Conservation (phyloP, 1,140 invertebrate species). For the Eriocheir sinensis region DNA sequence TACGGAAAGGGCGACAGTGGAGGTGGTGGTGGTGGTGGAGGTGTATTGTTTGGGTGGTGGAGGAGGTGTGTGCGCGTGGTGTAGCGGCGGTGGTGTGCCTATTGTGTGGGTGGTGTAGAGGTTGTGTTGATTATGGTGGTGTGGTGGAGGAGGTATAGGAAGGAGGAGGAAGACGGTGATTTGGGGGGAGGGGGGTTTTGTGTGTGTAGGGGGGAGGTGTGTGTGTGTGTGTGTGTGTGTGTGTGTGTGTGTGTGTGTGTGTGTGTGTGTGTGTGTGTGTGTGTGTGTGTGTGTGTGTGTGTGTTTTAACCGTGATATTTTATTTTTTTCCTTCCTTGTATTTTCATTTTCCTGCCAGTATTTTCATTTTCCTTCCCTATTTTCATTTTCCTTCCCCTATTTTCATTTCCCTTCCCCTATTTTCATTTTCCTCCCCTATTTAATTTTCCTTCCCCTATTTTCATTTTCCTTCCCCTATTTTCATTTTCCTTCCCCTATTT, state of each 20-base stretch:
- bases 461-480: no score
- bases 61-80: neutral
- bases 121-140: neutral
- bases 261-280: no score
- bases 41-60: neutral
- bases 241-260: no score
- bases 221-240: no score
- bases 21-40: neutral
- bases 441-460: neutral
- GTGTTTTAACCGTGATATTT: neutral
- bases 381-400: neutral
- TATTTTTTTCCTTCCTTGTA: no score
- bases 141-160: neutral
- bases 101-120: neutral
- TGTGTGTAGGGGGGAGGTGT: neutral
- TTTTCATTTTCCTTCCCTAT: neutral
- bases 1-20: conserved; percentile 9
- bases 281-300: no score
- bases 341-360: no score
- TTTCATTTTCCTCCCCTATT: neutral
- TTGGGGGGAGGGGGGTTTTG: neutral
- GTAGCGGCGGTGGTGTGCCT: neutral
- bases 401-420: neutral
- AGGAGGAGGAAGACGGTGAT: neutral
- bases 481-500: no score